Base-by-base conservation (phyloP, 2,888 invertebrate genomes). In the Invenusta paracnida region DNA sequence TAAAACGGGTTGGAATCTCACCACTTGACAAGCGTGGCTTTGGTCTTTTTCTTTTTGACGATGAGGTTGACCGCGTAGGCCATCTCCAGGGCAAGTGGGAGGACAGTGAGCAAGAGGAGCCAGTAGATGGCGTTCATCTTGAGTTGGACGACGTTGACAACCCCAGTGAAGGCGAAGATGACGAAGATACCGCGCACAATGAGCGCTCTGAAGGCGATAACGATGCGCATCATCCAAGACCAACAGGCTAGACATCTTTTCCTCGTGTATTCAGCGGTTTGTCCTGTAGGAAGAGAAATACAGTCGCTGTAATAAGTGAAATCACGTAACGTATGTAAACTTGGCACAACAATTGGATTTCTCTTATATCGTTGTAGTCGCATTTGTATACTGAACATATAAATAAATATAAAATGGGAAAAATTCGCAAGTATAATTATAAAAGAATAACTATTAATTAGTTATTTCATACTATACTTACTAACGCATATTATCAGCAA, bases 111-210 rank as follows among this genome's bases (percentile, higher is more conserved):
- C 29, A 84, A 27, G 1, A 84, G 84, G 11, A 84, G 73, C 84
- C 84, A 84, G 73, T 84, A 84, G n/a, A 66, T 66, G 27, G 27
- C 29, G 27, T 66, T 23, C 30, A 67, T 67, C 27, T 67, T 67
- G 1, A 84, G 28, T 23, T 73, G 73, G 2, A 84, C 84, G 28
- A 84, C 84, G 25, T 84, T 84, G 67, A 66, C 30, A 1, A 84
- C 73, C 2, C 28, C 84, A 25, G 29, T 84, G 28, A 30, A 84
- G 11, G 84, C 84, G 29, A 67, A 84, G 1, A 84, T 25, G 29
- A 84, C 28, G 73, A 84, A 84, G 11, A 84, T 84, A 27, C 84
- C 66, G 17, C 84, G 84, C 66, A 67, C 84, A 67, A 84, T 84
- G 29, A 84, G 73, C 67, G 84, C 73, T 25, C 84, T 25, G 17